A percentile compares a stretch with the other conserved stretches of the same genome.
These are phyloP conservation scores for Neoascia interrupta DNA, from an alignment of 2,888 invertebrate species.

Conservation along the genomic window DNA sequence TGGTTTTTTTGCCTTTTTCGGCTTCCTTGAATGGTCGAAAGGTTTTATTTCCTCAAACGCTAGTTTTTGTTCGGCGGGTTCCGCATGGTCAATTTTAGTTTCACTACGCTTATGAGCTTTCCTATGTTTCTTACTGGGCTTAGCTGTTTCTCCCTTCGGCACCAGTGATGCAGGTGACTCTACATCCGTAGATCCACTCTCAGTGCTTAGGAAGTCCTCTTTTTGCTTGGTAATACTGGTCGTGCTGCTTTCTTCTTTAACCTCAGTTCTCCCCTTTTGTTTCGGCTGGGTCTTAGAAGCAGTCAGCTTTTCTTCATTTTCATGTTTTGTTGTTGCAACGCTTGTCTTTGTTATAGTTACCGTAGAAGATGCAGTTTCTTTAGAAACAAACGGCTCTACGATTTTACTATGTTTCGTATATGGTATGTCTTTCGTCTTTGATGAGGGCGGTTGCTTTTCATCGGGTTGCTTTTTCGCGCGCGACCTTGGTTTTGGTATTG, in stretches of 20 bases:
- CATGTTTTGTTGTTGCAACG: constrained; percentile 37
- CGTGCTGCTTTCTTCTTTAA: background rate
- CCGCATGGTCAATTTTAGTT: background rate
- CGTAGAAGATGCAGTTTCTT: constrained; percentile 50
- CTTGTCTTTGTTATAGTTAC: constrained; percentile 24
- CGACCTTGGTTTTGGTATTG: constrained; percentile 52
- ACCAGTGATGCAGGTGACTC: background rate
- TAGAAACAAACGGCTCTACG: constrained; percentile 57
- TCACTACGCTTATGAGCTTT: constrained; percentile 16
- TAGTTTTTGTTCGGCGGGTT: constrained; percentile 65
- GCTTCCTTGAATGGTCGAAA: background rate
- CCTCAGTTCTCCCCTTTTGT: constrained; percentile 56
- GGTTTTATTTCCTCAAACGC: background rate
- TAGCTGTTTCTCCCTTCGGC: constrained; percentile 8
- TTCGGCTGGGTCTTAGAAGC: constrained; percentile 30
- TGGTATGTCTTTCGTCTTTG: constrained; percentile 67
- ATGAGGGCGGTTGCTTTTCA: constrained; percentile 66
- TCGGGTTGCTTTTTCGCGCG: constrained; percentile 70
- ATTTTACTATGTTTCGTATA: constrained; percentile 49
- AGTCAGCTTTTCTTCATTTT: constrained; percentile 39
- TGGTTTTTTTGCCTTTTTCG: background rate
- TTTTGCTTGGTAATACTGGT: constrained; percentile 2
- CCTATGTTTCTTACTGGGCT: constrained; percentile 71
- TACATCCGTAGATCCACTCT: background rate
- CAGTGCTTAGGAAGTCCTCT: constrained; percentile 10